Evolutionary conservation across 1,140 invertebrate species (phyloP).

Genomic region (Linepithema humile): DNA sequence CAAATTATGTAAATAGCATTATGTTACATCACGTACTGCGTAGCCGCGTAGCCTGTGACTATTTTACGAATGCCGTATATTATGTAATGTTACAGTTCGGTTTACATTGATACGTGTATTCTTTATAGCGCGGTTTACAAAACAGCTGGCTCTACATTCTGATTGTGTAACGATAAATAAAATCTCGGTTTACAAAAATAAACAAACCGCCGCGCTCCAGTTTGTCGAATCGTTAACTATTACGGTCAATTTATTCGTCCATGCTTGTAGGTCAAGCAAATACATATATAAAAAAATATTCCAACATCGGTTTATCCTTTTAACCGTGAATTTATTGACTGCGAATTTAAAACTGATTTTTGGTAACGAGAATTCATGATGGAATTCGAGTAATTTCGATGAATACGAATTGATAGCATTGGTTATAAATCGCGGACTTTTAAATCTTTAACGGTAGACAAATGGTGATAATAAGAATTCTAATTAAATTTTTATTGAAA

Average conservation of each 20-base stretch:
- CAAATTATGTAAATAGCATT: conserved; percentile 39
- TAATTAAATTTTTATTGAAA: neutral
- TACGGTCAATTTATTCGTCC: conserved; percentile 41
- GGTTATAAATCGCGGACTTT: neutral
- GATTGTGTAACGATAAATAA: conserved; percentile 31
- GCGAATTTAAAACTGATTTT: neutral
- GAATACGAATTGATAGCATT: neutral
- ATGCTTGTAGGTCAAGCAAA: conserved; percentile 38
- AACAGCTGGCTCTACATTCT: neutral
- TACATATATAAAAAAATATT: neutral
- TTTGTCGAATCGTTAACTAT: conserved; percentile 42
- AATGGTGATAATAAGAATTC: neutral
- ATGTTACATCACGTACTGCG: conserved; percentile 24
- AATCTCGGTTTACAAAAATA: conserved; percentile 39
- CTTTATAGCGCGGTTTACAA: conserved; percentile 11
- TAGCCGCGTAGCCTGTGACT: neutral
- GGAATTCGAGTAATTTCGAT: neutral
- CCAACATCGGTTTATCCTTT: neutral
- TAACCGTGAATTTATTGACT: neutral
- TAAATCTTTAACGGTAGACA: neutral
- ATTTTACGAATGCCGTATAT: conserved; percentile 34
- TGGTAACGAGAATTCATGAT: conserved; percentile 9
- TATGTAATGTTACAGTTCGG: conserved; percentile 35
- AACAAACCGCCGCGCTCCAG: conserved; percentile 25
- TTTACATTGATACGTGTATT: conserved; percentile 46